Evolutionary conservation across 1,140 invertebrate genomes (phyloP), one percentile per base, ranked within the genome.

Genomic region (Tribolium madens): DNA sequence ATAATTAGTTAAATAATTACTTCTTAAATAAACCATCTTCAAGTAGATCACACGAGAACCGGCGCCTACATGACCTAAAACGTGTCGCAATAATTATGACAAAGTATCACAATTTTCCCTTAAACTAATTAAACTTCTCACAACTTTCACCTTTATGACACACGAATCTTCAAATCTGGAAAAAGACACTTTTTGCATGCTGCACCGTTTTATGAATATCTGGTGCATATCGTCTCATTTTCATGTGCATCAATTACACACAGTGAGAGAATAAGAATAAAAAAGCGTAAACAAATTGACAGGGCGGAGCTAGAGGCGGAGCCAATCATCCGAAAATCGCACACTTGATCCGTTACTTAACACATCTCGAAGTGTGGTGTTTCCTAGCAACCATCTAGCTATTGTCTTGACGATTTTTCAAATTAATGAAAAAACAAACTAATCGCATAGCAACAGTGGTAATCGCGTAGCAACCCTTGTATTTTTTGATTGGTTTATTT

Each of bases 71-170:
- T 64, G 57, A 64, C 57, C 57, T 33, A 64, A 64, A 64, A 64
- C 57, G 26, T 64, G 57, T 64, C 57, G 57, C 57, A 14, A 64
- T 18, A 64, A 64, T 64, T 64, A 64, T 64, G 21, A 64, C 57
- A 64, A 57, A 64, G 57, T 64, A 64, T 64, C 12, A 64, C 57
- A 64, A 33, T 15, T 33, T 31, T 57, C n/a, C 57, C 57, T 33
- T 26, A 64, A 64, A 33, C 57, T 64, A 64, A 64, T 64, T 64
- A 64, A 6, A n/a, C n/a, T n/a, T n/a, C 21, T 26, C 36, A 42
- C 26, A 36, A 64, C 57, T 64, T 64, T 33, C 57, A 42, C 36
- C n/a, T 31, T n/a, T 9, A n/a, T 31, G 10, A 31, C 6, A 33
- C 57, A 64, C 57, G 57, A 64, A 4, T 64, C 26, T 26, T 14